A percentile compares a stretch with the other conserved stretches of the same genome.
phyloP scores from a whole-genome alignment of 2,888 invertebrate species.

The Patella pellucida region DNA sequence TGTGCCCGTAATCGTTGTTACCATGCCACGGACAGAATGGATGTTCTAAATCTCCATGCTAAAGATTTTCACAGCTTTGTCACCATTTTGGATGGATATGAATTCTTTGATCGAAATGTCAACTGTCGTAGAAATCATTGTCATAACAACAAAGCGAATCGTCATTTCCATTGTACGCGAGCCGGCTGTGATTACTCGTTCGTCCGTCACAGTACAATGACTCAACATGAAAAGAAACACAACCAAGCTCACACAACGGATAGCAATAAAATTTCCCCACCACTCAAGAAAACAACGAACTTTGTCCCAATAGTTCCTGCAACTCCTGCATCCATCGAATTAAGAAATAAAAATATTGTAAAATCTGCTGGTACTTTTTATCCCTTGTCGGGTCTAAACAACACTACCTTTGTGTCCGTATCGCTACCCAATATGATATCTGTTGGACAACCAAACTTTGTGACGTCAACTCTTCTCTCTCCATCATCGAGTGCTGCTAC shows the following conservation, averaged over 20 bases:
- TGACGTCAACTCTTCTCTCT: neutral
- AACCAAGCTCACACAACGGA: slow-evolving; percentile 23
- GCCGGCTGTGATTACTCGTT: slow-evolving; percentile 82
- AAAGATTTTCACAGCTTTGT: slow-evolving; percentile 88
- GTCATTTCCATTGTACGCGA: slow-evolving; percentile 84
- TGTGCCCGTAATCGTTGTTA: slow-evolving; percentile 87
- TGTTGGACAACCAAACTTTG: neutral
- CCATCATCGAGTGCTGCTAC: neutral
- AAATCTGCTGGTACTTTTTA: slow-evolving; percentile 94
- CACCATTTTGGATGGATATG: slow-evolving; percentile 87
- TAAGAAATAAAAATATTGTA: slow-evolving; percentile 77
- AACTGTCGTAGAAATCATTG: slow-evolving; percentile 81
- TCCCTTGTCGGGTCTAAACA: slow-evolving; percentile 78
- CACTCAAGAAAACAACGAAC: slow-evolving; percentile 21
- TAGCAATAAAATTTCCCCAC: slow-evolving; percentile 32
- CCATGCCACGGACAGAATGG: slow-evolving; percentile 84
- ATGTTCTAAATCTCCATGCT: slow-evolving; percentile 85
- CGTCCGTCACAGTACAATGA: slow-evolving; percentile 82
- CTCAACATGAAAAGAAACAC: slow-evolving; percentile 81
- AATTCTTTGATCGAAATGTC: slow-evolving; percentile 83
- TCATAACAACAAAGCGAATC: slow-evolving; percentile 79
- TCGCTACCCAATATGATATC: neutral
- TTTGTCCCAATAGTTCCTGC: slow-evolving; percentile 44
- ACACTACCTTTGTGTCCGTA: neutral
- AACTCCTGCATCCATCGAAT: slow-evolving; percentile 22